A percentile compares a stretch with the other conserved stretches of the same genome.
Conservation (phyloP, 2,888 invertebrate genomes). For the Scaptomyza cyrtandrae region DNA sequence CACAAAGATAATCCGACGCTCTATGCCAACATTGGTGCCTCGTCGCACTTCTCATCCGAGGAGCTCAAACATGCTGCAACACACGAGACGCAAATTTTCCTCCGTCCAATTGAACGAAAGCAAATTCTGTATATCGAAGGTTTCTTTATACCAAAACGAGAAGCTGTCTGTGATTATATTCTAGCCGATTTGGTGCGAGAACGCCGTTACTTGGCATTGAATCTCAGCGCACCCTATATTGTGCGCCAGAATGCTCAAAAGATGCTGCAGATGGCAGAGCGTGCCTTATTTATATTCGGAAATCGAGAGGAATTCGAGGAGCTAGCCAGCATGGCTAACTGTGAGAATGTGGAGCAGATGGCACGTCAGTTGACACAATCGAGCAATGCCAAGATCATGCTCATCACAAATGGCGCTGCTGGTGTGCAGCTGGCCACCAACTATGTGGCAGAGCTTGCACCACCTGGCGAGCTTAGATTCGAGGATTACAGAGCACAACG, state of each 20-base stretch:
- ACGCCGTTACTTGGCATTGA: conserved; percentile 85
- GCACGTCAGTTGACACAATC: conserved; percentile 52
- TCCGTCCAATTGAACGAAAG: conserved; percentile 79
- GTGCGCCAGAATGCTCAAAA: conserved; percentile 83
- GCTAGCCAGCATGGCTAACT: conserved; percentile 81
- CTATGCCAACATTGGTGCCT: conserved; percentile 86
- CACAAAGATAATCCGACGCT: conserved; percentile 85
- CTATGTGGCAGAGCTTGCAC: conserved; percentile 67
- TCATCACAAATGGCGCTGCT: conserved; percentile 88
- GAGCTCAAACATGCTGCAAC: conserved; percentile 73
- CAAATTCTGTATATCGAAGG: conserved; percentile 86
- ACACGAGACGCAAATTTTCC: conserved; percentile 55
- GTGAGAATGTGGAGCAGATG: conserved; percentile 62
- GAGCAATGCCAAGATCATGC: conserved; percentile 83
- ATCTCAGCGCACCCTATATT: conserved; percentile 86
- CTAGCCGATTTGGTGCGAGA: conserved; percentile 83
- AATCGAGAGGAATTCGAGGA: conserved; percentile 86
- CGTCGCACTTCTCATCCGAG: conserved; percentile 83
- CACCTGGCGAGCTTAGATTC: conserved; percentile 59
- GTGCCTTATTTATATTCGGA: conserved; percentile 86
- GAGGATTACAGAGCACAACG: conserved; percentile 82
- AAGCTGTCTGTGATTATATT: conserved; percentile 84
- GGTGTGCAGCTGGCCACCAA: conserved; percentile 85
- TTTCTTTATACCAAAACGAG: conserved; percentile 86
- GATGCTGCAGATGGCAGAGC: conserved; percentile 84